Percentiles rank a stretch among this genome's conserved stretches.
Evolutionary conservation across 2,113 vertebrate genomes (phyloP).

Genomic region (Actinemys pallida): DNA sequence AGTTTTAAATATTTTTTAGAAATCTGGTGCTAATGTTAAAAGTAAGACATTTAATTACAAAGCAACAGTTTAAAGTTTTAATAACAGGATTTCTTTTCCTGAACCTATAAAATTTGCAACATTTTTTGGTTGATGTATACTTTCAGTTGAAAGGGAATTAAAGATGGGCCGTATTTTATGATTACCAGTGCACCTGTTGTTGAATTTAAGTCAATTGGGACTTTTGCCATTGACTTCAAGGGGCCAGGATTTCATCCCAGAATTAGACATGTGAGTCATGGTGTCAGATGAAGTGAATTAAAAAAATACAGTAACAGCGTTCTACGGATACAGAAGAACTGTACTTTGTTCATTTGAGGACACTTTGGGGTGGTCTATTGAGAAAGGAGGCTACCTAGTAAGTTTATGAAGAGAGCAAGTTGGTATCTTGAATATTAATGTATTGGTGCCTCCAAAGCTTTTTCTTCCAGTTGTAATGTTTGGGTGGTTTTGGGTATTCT

Average conservation of each 20-base stretch:
- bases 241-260: not conserved
- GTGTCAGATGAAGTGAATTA: not conserved
- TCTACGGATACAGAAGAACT: not conserved
- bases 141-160: not conserved
- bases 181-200: not conserved
- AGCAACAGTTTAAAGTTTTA: not conserved
- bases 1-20: not conserved
- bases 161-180: not conserved
- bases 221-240: not conserved
- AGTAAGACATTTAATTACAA: not conserved
- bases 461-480: no score
- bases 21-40: not conserved
- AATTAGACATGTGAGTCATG: not conserved
- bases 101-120: not conserved
- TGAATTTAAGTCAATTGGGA: not conserved
- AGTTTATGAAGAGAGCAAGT: not conserved
- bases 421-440: not conserved
- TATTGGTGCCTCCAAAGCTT: not conserved
- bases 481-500: not conserved
- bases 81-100: not conserved
- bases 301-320: not conserved
- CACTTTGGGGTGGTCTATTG: not conserved
- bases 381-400: not conserved
- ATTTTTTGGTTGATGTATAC: not conserved
- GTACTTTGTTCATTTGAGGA: not conserved